These are phyloP conservation scores for Drosophila limbata DNA, from an alignment of 2,888 invertebrate genomes.

Conservation along the genomic window DNA sequence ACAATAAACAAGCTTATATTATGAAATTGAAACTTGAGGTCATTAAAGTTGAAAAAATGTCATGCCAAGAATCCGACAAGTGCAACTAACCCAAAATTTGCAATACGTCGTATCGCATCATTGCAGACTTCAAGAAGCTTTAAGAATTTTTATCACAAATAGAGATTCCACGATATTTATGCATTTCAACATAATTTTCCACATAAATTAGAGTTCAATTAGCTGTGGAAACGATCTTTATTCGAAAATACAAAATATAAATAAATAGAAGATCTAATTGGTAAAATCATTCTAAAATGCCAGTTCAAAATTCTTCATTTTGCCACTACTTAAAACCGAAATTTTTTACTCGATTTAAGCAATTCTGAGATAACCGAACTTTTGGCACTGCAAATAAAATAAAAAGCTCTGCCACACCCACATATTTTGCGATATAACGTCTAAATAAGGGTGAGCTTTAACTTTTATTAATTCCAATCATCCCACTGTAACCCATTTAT, in stretches of 20 bases:
- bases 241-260: background rate
- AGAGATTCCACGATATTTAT: background rate
- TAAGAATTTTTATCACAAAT: background rate
- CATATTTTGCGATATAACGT: too few species aligned
- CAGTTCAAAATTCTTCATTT: too few species aligned
- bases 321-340: too few species aligned
- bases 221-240: background rate
- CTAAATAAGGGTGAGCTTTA: too few species aligned
- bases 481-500: too few species aligned
- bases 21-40: constrained; percentile 9
- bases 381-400: too few species aligned
- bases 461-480: too few species aligned
- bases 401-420: too few species aligned
- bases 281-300: too few species aligned
- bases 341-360: too few species aligned
- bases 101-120: background rate
- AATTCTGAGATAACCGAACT: too few species aligned
- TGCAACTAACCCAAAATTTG: background rate
- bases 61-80: background rate
- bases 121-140: background rate
- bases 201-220: background rate
- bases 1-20: background rate
- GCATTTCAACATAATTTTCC: background rate
- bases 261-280: too few species aligned
- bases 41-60: background rate